A percentile compares a stretch with the other conserved stretches of the same genome.
phyloP scores from a whole-genome alignment of 37 sponge, comb jelly and placozoan genomes.

The Bolinopsis microptera region DNA sequence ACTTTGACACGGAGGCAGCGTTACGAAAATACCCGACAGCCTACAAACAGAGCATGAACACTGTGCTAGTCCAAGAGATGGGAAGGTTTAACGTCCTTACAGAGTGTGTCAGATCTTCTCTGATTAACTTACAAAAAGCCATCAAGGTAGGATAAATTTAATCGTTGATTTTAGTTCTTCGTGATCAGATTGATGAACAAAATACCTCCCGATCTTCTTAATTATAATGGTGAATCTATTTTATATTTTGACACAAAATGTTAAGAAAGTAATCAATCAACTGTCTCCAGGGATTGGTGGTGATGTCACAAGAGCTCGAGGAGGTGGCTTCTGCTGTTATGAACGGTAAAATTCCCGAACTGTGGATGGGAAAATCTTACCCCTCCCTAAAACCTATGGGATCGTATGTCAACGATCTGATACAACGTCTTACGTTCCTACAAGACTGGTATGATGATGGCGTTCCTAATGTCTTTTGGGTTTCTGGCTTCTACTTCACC shows the following conservation, averaged over 20 bases:
- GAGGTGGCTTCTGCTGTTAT: slow-evolving; percentile 90
- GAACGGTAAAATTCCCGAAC: slow-evolving; percentile 94
- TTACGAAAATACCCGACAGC: slow-evolving; percentile 95
- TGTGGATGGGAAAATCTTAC: slow-evolving; percentile 98
- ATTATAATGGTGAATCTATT: too few relatives aligned
- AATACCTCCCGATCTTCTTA: too few relatives aligned
- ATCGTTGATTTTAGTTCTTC: background rate
- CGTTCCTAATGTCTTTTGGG: slow-evolving; percentile 92
- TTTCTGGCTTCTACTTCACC: slow-evolving; percentile 99
- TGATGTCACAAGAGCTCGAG: slow-evolving; percentile 97
- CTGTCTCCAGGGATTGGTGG: slow-evolving; percentile 93
- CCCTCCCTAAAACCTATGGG: slow-evolving; percentile 98
- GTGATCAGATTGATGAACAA: too few relatives aligned
- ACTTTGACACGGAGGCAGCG: slow-evolving; percentile 96
- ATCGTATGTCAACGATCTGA: slow-evolving; percentile 93
- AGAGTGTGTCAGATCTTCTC: slow-evolving; percentile 74
- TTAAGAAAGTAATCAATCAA: too few relatives aligned
- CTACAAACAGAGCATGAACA: slow-evolving; percentile 99
- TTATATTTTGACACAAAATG: too few relatives aligned
- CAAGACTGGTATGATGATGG: slow-evolving; percentile 98
- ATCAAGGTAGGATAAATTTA: slow-evolving; percentile 73
- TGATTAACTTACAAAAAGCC: slow-evolving; percentile 95
- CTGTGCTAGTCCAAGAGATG: slow-evolving; percentile 99
- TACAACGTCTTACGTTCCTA: slow-evolving; percentile 93
- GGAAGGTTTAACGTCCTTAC: slow-evolving; percentile 95